Evolutionary conservation across 2,797 vertebrate genomes (phyloP).

Genomic region (Atherinosoma microstoma): DNA sequence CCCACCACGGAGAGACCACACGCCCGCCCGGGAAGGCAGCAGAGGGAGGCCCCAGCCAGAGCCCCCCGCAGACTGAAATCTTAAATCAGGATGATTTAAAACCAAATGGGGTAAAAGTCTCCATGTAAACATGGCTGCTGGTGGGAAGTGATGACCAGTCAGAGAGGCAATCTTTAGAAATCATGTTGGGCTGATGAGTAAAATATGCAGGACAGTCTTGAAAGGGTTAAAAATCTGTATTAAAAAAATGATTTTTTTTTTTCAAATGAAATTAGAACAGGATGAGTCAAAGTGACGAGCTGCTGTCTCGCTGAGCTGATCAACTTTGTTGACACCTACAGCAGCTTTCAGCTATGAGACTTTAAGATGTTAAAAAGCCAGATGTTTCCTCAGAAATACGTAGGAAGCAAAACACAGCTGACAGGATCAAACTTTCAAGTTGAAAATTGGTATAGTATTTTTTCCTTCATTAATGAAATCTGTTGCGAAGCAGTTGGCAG

Average conservation of each 20-base stretch:
- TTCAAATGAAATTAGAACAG: not conserved
- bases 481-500: too few relatives aligned
- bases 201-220: not conserved
- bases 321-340: not conserved
- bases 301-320: not conserved
- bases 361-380: constrained; percentile 6
- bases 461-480: too few relatives aligned
- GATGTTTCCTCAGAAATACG: not conserved
- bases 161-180: not conserved
- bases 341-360: not conserved
- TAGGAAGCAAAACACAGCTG: not conserved
- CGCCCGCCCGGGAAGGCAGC: too few relatives aligned
- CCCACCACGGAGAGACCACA: too few relatives aligned
- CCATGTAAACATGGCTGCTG: too few relatives aligned
- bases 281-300: not conserved
- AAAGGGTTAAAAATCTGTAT: not conserved
- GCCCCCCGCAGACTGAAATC: too few relatives aligned
- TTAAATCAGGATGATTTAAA: too few relatives aligned
- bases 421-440: not conserved
- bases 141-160: not conserved
- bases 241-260: not conserved
- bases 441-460: too few relatives aligned
- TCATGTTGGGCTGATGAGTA: not conserved
- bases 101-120: too few relatives aligned
- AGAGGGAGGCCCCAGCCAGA: too few relatives aligned